phyloP scores from a whole-genome alignment of 2,797 vertebrate species.

The Chaunax sp. region DNA sequence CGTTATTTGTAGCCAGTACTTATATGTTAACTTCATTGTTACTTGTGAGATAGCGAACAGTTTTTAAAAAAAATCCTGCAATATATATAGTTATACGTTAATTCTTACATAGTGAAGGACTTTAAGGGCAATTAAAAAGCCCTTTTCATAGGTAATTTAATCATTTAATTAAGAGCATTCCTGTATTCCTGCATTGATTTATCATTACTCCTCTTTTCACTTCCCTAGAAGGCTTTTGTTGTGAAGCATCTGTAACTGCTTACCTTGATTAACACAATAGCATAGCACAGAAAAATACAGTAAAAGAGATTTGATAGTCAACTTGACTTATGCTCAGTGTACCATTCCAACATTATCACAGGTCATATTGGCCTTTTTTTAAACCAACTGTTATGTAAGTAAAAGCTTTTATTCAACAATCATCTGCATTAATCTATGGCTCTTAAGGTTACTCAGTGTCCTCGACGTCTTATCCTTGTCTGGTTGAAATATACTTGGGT shows the following conservation, averaged over 20 bases:
- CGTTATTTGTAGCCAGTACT: neutral
- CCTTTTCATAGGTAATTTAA: no score
- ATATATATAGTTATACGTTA: neutral
- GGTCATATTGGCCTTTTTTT: neutral
- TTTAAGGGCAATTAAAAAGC: no score
- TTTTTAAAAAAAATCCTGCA: neutral
- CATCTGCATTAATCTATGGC: neutral
- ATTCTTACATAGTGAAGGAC: no score
- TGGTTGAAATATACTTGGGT: neutral
- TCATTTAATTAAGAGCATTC: no score
- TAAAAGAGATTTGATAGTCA: neutral
- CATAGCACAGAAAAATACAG: neutral
- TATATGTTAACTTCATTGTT: neutral
- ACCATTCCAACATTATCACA: neutral
- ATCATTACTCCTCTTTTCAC: no score
- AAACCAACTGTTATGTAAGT: neutral
- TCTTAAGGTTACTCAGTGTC: neutral
- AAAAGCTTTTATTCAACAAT: neutral
- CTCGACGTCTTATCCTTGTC: neutral
- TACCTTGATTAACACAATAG: conserved; percentile 7
- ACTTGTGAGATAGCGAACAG: no score
- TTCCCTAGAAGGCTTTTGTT: conserved; percentile 6
- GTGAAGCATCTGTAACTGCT: neutral
- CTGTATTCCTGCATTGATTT: no score
- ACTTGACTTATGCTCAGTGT: neutral